Conservation (phyloP, 2,113 vertebrate species). For the Centropristis striata region DNA sequence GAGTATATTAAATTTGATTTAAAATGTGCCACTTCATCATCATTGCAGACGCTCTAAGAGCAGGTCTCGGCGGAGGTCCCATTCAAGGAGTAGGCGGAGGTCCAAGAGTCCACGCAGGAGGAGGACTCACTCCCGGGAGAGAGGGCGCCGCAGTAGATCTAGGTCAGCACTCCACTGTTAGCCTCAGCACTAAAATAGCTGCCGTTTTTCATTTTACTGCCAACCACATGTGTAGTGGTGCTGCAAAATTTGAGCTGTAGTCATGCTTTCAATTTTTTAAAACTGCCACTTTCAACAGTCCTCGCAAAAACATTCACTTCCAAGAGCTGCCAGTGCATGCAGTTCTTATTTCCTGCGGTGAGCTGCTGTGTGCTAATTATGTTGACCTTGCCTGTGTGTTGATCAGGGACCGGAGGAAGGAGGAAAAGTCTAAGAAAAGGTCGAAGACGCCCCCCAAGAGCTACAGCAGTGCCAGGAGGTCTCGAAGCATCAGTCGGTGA, state of each 20-base stretch:
- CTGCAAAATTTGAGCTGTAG: background rate
- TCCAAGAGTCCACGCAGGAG: conserved; percentile 95
- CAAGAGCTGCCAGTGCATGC: background rate
- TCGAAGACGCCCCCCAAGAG: conserved; percentile 99
- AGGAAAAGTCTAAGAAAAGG: conserved; percentile 96
- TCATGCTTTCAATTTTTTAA: background rate
- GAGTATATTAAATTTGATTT: background rate
- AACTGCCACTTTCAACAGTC: background rate
- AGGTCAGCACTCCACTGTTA: conserved; percentile 81
- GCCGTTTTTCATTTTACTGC: background rate
- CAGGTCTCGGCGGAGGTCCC: conserved; percentile 92
- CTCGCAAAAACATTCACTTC: background rate
- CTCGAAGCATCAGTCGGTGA: conserved; percentile 95
- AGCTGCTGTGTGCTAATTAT: background rate
- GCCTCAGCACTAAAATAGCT: background rate
- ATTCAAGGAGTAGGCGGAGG: conserved; percentile 93
- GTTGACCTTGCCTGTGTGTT: background rate
- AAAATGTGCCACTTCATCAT: background rate
- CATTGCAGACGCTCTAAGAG: conserved; percentile 92
- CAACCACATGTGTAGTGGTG: background rate
- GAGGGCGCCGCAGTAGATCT: conserved; percentile 90
- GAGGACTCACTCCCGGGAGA: conserved; percentile 92
- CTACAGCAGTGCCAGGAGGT: conserved; percentile 95
- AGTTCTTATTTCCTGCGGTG: background rate
- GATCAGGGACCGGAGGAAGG: conserved; percentile 94